A percentile compares a stretch with the other conserved stretches of the same genome.
These are phyloP conservation scores for Melanotaenia boesemani DNA, from an alignment of 2,797 vertebrate species.

Conservation along the genomic window DNA sequence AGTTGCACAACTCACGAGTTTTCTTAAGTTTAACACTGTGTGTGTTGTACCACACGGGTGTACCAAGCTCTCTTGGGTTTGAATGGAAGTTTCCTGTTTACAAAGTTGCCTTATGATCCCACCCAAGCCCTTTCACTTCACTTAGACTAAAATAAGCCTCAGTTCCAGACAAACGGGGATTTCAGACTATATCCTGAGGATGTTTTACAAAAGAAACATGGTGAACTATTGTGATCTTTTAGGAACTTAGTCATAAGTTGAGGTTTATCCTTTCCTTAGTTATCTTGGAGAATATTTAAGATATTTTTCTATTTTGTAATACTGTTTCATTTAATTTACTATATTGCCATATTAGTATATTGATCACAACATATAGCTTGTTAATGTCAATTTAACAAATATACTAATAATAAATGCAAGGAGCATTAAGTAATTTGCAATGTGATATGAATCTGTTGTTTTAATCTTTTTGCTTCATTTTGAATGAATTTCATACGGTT, in stretches of 20 bases:
- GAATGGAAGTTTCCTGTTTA: constrained; percentile 82
- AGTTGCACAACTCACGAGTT: not conserved
- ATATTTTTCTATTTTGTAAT: not conserved
- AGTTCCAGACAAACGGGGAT: constrained; percentile 60
- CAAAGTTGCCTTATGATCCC: constrained; percentile 67
- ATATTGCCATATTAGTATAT: not conserved
- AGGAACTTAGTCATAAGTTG: constrained; percentile 36
- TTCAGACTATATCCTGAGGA: constrained; percentile 82
- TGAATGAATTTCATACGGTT: not conserved
- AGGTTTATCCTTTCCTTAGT: constrained; percentile 38
- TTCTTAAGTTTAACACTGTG: constrained; percentile 14
- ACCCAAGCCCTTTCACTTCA: constrained; percentile 70
- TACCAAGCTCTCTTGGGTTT: constrained; percentile 18
- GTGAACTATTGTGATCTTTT: constrained; percentile 59
- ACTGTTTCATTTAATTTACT: not conserved
- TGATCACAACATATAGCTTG: not conserved
- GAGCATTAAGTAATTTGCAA: not conserved
- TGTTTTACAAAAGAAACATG: constrained; percentile 77
- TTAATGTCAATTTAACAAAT: no score
- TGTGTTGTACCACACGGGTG: constrained; percentile 13
- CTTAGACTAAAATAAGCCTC: constrained; percentile 58
- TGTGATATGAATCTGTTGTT: not conserved
- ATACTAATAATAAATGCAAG: not conserved
- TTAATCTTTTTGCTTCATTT: not conserved
- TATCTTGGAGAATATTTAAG: not conserved